A percentile compares a stretch with the other conserved stretches of the same genome.
Conservation (phyloP, 2,113 vertebrate species). For the Lutjanus erythropterus region DNA sequence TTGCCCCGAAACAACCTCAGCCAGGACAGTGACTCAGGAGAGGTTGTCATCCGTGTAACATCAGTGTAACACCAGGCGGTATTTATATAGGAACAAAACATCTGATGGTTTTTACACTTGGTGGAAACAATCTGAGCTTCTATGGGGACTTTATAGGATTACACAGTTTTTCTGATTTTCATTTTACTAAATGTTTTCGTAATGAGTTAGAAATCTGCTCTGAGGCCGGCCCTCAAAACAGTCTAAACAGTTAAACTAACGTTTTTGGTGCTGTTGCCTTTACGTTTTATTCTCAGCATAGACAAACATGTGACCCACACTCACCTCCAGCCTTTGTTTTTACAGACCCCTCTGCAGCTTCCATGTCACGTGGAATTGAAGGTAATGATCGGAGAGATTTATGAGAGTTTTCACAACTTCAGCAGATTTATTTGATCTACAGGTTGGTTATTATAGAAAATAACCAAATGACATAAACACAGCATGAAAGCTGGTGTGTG, state of each 20-base stretch:
- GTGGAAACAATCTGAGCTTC: neutral
- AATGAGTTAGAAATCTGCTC: neutral
- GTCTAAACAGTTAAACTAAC: neutral
- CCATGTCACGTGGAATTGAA: neutral
- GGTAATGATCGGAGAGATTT: neutral
- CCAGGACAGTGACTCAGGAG: constrained; percentile 88
- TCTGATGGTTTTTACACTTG: neutral
- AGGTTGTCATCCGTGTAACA: constrained; percentile 94
- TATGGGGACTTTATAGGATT: too few species aligned
- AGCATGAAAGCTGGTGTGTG: neutral
- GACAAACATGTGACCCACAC: neutral
- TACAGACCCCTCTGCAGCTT: neutral
- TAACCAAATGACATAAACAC: neutral
- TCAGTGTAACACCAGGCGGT: constrained; percentile 85
- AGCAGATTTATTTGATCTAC: too few species aligned
- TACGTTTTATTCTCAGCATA: neutral
- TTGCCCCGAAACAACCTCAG: constrained; percentile 83
- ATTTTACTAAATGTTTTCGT: neutral
- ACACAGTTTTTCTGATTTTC: too few species aligned
- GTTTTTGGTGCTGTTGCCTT: constrained; percentile 11
- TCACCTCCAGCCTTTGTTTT: neutral
- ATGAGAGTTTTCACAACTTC: too few species aligned
- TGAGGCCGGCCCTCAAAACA: constrained; percentile 68
- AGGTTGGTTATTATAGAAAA: too few species aligned
- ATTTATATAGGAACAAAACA: constrained; percentile 21